A percentile compares a stretch with the other conserved stretches of the same genome.
phyloP scores from a whole-genome alignment of 2,888 invertebrate genomes.

The Linyphia triangularis region DNA sequence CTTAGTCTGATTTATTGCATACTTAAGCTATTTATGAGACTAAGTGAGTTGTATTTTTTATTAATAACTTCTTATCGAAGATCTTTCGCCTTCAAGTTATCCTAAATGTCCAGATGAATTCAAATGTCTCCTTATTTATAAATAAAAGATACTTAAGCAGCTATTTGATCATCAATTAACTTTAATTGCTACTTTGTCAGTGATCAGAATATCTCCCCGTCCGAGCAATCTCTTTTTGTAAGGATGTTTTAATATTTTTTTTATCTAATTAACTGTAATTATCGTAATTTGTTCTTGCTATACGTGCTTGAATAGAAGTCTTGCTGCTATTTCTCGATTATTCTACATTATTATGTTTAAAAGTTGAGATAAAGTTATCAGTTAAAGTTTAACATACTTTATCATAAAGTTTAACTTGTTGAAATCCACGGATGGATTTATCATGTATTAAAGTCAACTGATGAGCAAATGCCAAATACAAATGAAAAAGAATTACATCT shows the following conservation, averaged over 20 bases:
- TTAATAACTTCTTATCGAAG: background rate
- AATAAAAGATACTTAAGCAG: background rate
- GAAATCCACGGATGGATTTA: no score
- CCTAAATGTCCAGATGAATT: background rate
- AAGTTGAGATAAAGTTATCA: no score
- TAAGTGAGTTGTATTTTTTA: background rate
- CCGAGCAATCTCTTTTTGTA: background rate
- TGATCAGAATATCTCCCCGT: background rate
- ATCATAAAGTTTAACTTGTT: no score
- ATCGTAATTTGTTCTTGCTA: background rate
- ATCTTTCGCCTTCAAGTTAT: background rate
- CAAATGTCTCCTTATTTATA: background rate
- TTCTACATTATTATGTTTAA: no score
- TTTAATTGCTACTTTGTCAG: constrained; percentile 3
- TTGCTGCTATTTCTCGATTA: no score
- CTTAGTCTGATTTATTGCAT: background rate
- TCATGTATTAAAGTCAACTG: no score
- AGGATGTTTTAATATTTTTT: background rate
- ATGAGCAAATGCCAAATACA: no score
- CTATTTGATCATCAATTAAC: background rate
- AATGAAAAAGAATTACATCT: no score
- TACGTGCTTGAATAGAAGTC: no score
- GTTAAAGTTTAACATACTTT: no score
- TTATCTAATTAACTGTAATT: background rate
- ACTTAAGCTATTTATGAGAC: background rate